These are phyloP conservation scores for Zonitis immaculata DNA, from an alignment of 2,888 invertebrate genomes.

Conservation along the genomic window DNA sequence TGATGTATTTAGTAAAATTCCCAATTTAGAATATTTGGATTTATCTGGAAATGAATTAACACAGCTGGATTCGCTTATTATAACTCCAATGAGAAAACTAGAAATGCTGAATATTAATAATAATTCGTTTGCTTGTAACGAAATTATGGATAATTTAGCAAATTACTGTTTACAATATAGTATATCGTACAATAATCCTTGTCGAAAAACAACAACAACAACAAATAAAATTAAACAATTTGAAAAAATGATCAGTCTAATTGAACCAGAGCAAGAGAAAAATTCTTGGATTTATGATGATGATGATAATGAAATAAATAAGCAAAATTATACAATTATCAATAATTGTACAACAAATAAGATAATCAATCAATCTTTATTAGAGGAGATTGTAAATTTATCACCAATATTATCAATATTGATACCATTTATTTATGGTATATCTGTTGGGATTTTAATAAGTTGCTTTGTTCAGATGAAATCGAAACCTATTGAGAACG, in stretches of 20 bases:
- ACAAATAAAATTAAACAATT: slow-evolving; percentile 33
- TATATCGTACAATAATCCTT: slow-evolving; percentile 49
- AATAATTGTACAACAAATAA: slow-evolving; percentile 9
- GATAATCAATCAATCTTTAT: slow-evolving; percentile 14
- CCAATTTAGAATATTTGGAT: slow-evolving; percentile 56
- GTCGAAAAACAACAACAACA: slow-evolving; percentile 7
- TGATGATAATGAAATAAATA: slow-evolving; percentile 31
- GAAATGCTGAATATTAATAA: slow-evolving; percentile 53
- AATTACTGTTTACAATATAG: slow-evolving; percentile 47
- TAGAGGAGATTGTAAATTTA: slow-evolving; percentile 23
- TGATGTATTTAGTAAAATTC: slow-evolving; percentile 52
- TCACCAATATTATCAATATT: slow-evolving; percentile 22
- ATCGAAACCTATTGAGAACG: not conserved
- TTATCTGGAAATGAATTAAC: slow-evolving; percentile 59
- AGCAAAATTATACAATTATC: slow-evolving; percentile 22
- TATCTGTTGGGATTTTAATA: slow-evolving; percentile 14
- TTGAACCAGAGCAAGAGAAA: slow-evolving; percentile 33
- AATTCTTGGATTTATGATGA: slow-evolving; percentile 47
- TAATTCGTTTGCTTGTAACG: slow-evolving; percentile 57
- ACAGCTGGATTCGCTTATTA: slow-evolving; percentile 50
- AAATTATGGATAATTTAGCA: slow-evolving; percentile 47
- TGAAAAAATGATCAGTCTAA: slow-evolving; percentile 55
- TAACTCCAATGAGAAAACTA: slow-evolving; percentile 51
- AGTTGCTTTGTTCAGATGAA: slow-evolving; percentile 5
- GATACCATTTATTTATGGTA: slow-evolving; percentile 17